Conservation (phyloP, 1,140 invertebrate species). For the Drosophila tristis region DNA sequence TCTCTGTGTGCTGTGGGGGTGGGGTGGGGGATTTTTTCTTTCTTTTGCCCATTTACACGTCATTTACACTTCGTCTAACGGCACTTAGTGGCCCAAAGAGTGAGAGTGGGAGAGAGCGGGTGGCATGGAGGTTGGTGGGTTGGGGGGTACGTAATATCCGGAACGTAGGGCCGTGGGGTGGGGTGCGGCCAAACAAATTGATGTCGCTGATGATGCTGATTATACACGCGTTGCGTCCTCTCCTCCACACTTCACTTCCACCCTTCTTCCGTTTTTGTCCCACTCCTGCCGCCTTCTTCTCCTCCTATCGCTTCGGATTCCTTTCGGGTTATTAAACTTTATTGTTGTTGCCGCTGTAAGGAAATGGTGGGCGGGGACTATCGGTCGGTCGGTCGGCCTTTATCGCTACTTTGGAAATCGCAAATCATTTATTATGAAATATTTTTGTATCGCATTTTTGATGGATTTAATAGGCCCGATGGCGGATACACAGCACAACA, state of each 20-base stretch:
- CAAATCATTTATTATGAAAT: constrained; percentile 50
- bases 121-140: background rate
- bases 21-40: background rate
- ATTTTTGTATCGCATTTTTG: constrained; percentile 28
- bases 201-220: constrained; percentile 77
- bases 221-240: constrained; percentile 53
- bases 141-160: background rate
- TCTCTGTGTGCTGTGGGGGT: constrained; percentile 21
- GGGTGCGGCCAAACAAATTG: constrained; percentile 45
- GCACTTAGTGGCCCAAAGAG: constrained; percentile 62
- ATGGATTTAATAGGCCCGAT: constrained; percentile 45
- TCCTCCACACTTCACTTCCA: background rate
- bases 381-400: constrained; percentile 21
- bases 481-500: too few relatives aligned
- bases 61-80: constrained; percentile 76
- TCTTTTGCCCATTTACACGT: constrained; percentile 70
- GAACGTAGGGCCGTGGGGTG: background rate
- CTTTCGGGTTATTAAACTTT: constrained; percentile 79
- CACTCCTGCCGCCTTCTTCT: background rate
- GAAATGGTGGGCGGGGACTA: constrained; percentile 18
- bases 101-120: background rate
- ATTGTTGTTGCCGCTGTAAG: constrained; percentile 51
- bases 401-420: constrained; percentile 47
- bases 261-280: background rate
- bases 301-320: constrained; percentile 25